A percentile compares a stretch with the other conserved stretches of the same genome.
These are phyloP conservation scores for Thaleichthys pacificus DNA, from an alignment of 2,797 vertebrate genomes.

Conservation along the genomic window DNA sequence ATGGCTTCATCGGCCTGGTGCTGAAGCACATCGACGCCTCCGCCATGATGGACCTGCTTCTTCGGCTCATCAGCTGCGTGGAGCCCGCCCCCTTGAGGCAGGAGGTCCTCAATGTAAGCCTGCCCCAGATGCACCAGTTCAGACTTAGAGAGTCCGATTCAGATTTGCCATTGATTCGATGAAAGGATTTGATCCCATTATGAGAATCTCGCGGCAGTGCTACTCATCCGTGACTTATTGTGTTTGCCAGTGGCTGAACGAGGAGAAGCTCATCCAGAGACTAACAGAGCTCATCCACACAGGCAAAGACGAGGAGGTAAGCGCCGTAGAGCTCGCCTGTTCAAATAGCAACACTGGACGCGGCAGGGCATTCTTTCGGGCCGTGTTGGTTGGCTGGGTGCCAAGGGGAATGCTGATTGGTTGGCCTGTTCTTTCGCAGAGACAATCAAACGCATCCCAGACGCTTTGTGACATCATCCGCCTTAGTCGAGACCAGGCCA, in stretches of 20 bases:
- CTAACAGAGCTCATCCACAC: conserved; percentile 90
- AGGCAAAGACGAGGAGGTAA: conserved; percentile 91
- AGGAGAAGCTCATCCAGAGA: conserved; percentile 89
- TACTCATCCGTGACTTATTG: background rate
- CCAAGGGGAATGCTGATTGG: background rate
- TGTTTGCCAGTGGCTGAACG: conserved; percentile 89
- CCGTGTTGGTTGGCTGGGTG: background rate
- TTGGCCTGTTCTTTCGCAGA: conserved; percentile 59
- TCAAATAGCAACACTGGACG: background rate
- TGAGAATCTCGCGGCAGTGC: background rate
- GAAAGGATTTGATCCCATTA: no score
- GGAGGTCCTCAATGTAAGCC: conserved; percentile 91
- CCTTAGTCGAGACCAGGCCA: conserved; percentile 94
- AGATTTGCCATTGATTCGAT: background rate
- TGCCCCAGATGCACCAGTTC: no score
- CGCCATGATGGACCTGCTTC: conserved; percentile 96
- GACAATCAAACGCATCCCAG: conserved; percentile 96
- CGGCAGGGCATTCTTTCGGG: background rate
- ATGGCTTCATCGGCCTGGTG: conserved; percentile 88
- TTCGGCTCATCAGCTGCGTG: conserved; percentile 95
- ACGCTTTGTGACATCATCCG: conserved; percentile 95
- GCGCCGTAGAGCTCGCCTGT: conserved; percentile 35
- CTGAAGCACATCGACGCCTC: conserved; percentile 95
- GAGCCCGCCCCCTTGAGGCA: conserved; percentile 89
- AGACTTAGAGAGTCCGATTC: no score